Percentiles rank a stretch among this genome's conserved stretches.
These are phyloP conservation scores for Amphibalanus amphitrite DNA, from an alignment of 1,140 invertebrate genomes.

Conservation along the genomic window DNA sequence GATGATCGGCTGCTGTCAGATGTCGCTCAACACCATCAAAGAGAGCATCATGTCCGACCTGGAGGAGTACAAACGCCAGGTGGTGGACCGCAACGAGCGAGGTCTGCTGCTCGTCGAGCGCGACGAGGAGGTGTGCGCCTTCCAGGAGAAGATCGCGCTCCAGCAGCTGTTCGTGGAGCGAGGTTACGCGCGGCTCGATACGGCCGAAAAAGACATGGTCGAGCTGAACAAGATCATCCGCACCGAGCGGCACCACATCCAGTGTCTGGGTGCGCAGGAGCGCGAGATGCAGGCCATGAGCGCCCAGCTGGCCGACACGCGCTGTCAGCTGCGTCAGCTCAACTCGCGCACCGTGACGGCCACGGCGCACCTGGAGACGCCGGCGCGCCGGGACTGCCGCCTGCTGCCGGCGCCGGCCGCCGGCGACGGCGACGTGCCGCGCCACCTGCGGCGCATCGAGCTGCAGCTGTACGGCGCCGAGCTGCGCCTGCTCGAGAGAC, in stretches of 20 bases:
- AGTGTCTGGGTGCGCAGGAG: background rate
- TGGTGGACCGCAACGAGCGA: background rate
- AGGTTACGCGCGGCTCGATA: background rate
- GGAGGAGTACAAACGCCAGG: background rate
- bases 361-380: background rate
- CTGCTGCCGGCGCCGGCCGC: background rate
- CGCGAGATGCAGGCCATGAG: background rate
- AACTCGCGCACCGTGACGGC: background rate
- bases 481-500: background rate
- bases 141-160: background rate
- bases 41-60: background rate
- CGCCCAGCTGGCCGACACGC: background rate
- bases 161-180: background rate
- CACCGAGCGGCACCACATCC: background rate
- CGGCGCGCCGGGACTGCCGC: background rate
- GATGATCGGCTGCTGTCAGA: background rate
- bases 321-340: background rate
- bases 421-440: background rate
- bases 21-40: background rate
- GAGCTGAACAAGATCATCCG: background rate
- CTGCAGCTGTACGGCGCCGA: background rate
- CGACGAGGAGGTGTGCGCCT: conserved; percentile 1
- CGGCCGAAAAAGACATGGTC: background rate
- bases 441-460: background rate
- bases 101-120: background rate